Conservation (phyloP, 2,797 vertebrate genomes). For the Mallotus villosus region DNA sequence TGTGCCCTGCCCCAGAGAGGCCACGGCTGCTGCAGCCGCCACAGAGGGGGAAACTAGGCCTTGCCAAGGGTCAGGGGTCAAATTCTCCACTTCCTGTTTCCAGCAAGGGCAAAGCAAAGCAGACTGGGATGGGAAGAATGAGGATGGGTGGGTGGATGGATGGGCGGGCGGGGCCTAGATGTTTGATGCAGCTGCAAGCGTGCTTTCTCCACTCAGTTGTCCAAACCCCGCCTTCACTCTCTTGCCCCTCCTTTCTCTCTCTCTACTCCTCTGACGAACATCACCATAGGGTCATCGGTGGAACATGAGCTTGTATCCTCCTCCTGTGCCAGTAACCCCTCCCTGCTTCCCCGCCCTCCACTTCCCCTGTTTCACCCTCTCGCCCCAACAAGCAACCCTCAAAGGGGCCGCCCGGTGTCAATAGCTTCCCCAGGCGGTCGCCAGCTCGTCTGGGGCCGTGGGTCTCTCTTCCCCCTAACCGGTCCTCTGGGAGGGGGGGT, state of each 20-base stretch:
- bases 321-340: conserved; percentile 1
- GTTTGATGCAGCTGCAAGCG: conserved; percentile 34
- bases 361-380: conserved; percentile 13
- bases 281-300: background rate
- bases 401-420: conserved; percentile 7
- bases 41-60: conserved; percentile 58
- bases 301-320: conserved; percentile 10
- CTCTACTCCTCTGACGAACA: background rate
- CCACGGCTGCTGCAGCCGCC: conserved; percentile 23
- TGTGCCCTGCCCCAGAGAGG: conserved; percentile 4
- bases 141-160: conserved; percentile 11
- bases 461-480: conserved; percentile 1
- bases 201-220: conserved; percentile 9
- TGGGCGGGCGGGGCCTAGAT: conserved; percentile 30
- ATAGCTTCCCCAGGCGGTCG: conserved; percentile 21
- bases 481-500: conserved; percentile 10
- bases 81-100: conserved; percentile 59
- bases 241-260: background rate
- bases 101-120: conserved; percentile 30
- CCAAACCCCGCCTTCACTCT: conserved; percentile 5
- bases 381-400: conserved; percentile 12
- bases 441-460: conserved; percentile 7
- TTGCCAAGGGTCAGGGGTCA: conserved; percentile 58
- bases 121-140: too few species aligned
- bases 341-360: background rate